Conservation (phyloP, 2,888 invertebrate species). For the Oscheius onirici region DNA sequence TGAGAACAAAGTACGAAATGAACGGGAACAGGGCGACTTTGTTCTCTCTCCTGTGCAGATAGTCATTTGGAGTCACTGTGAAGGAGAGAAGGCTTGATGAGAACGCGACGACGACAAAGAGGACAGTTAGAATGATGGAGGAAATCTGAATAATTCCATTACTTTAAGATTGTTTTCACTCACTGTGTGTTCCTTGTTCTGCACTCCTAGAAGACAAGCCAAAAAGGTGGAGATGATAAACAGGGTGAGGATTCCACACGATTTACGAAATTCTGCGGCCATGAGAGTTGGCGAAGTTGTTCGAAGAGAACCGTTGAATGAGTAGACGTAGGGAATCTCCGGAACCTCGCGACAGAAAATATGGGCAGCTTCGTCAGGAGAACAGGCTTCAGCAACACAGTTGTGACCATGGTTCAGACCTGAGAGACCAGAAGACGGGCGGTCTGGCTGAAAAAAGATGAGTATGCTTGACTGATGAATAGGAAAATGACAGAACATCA, state of each 20-base stretch:
- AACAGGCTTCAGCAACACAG: conserved; percentile 32
- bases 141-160: not conserved
- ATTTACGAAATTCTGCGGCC: conserved; percentile 17
- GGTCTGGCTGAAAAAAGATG: not conserved
- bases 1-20: conserved; percentile 10
- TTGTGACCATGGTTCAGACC: conserved; percentile 27
- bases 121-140: not conserved
- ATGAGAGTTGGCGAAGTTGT: conserved; percentile 16
- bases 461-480: not conserved
- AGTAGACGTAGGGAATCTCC: conserved; percentile 27
- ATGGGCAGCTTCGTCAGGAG: conserved; percentile 29
- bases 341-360: conserved; percentile 29
- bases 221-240: conserved; percentile 21
- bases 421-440: conserved; percentile 14
- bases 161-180: not conserved
- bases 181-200: conserved; percentile 13
- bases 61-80: conserved; percentile 22
- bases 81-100: not conserved
- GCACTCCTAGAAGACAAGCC: not conserved
- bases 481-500: no score
- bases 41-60: conserved; percentile 19
- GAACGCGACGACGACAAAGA: not conserved
- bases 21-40: conserved; percentile 29
- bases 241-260: conserved; percentile 2
- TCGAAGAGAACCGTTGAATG: conserved; percentile 18